Base-by-base conservation (phyloP, 2,113 vertebrate species). In the Emydocephalus ijimae region DNA sequence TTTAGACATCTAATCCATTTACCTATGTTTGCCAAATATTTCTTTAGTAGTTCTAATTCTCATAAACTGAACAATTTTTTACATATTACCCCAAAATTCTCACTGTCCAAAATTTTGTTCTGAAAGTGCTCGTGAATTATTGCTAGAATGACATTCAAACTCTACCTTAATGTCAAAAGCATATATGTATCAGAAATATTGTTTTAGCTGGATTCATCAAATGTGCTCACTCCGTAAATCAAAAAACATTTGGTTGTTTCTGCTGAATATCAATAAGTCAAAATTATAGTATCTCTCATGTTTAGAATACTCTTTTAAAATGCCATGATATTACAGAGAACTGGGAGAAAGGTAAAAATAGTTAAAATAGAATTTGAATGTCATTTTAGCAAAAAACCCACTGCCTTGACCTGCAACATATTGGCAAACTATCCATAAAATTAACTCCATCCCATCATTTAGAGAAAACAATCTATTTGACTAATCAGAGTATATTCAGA, bases 71-170 rank as follows among this genome's bases (percentile, higher is more conserved):
- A 81, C 18, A n/a, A 20, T 20, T 39, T 20, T 43, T 81, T 43
- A 39, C 7, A 5, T 45, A 52, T 6, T 52, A 92, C 86, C 52
- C 45, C 39, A 34, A 52, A 12, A 89, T 59, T 21, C 20, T 24
- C 18, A 10, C 5, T 14, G 21, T 23, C 8, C 52, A 39, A 14
- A 48, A 59, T 11, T 89, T 57, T 89, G 64, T 54, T 45, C n/a
- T 39, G n/a, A 85, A 91, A 91, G 85, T 21, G 4, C 39, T 87
- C 26, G 23, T 18, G 69, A 85, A 81, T 89, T 15, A 23, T n/a
- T 50, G 90, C 55, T 93, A 88, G 48, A 69, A 43, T 34, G 54
- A 14, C 69, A 94, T 93, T 94, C 92, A 92, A 20, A 94, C 59
- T 2, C 15, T 21, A 56, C 24, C 26, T 26, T 14, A 43, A 43